Evolutionary conservation across 2,888 invertebrate genomes (phyloP), one percentile per base, ranked within the genome.

Genomic region (Drosophila macrothrix): DNA sequence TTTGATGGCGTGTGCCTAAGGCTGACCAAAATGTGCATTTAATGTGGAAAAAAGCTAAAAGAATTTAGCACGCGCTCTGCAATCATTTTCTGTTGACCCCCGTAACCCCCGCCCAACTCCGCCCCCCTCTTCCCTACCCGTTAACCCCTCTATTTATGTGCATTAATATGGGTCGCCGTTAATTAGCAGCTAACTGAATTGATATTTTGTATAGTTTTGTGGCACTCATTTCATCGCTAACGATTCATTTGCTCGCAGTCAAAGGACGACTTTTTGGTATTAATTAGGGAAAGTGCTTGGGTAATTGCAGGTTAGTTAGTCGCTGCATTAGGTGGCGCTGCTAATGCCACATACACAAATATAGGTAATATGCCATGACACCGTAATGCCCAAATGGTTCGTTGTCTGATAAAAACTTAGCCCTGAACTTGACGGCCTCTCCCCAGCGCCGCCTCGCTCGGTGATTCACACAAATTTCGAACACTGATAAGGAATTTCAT

Each of bases 11-110:
- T 77, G 81, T 68, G 71, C 68, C 59, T 25, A 41, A 37, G 66
- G 68, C 86, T 85, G 83, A 68, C 83, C 86, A 62, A 70, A 82
- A 82, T 81, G 65, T 88, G 86, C 86, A 88, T 83, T 86, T 78
- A 84, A 86, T 88, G 83, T 65, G 54, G 54, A 53, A 59, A 78
- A 66, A 53, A 67, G 67, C 60, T 65, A 28, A 72, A 88, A 83
- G 84, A 84, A 84, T 89, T 84, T 82, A 89, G 73, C 84, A 84
- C 82, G 73, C 71, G 74, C 69, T 77, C 39, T 79, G 88, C 89
- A 84, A 89, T 84, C 78, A 84, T 75, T 56, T 58, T 54, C 39
- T 9, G 16, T 62, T 62, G 31, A n/a, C 53, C 50, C 16, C 46
- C 4, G 0, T 22, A 9, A 22, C 10, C 29, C 22, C 9, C 7